phyloP scores from a whole-genome alignment of 1,140 invertebrate species.

The Acromyrmex echinatior region DNA sequence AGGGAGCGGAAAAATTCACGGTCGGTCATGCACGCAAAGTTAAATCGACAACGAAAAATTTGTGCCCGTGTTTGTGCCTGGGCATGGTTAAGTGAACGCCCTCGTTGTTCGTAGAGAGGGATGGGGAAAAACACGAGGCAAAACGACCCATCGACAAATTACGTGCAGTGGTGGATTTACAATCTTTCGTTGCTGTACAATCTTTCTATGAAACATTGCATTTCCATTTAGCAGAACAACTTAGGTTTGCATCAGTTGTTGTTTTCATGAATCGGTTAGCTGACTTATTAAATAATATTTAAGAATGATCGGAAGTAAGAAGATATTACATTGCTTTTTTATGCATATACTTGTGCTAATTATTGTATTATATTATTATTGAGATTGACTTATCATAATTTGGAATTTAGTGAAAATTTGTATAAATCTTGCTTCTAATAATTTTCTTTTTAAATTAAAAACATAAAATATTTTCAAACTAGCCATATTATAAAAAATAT shows the following conservation, averaged over 20 bases:
- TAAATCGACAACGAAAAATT: constrained; percentile 63
- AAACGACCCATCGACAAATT: constrained; percentile 49
- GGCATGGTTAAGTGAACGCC: constrained; percentile 56
- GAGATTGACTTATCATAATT: background rate
- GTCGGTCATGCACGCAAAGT: constrained; percentile 48
- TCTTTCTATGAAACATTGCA: constrained; percentile 49
- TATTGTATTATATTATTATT: no score
- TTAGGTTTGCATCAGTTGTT: background rate
- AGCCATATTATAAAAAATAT: background rate
- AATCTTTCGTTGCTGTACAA: constrained; percentile 41
- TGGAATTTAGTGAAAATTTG: background rate
- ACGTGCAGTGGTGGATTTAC: constrained; percentile 37
- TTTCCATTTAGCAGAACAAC: constrained; percentile 33
- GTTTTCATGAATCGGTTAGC: background rate
- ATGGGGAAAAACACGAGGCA: constrained; percentile 25
- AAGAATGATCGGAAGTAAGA: constrained; percentile 25
- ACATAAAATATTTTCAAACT: background rate
- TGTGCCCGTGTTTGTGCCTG: constrained; percentile 48
- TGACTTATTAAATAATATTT: constrained; percentile 34
- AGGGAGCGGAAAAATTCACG: constrained; percentile 52
- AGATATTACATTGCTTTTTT: background rate
- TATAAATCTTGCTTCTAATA: background rate
- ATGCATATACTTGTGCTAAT: no score
- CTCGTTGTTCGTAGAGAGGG: constrained; percentile 3
- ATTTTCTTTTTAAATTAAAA: background rate